phyloP scores from a whole-genome alignment of 2,113 vertebrate genomes.

The Pleuronectes platessa region DNA sequence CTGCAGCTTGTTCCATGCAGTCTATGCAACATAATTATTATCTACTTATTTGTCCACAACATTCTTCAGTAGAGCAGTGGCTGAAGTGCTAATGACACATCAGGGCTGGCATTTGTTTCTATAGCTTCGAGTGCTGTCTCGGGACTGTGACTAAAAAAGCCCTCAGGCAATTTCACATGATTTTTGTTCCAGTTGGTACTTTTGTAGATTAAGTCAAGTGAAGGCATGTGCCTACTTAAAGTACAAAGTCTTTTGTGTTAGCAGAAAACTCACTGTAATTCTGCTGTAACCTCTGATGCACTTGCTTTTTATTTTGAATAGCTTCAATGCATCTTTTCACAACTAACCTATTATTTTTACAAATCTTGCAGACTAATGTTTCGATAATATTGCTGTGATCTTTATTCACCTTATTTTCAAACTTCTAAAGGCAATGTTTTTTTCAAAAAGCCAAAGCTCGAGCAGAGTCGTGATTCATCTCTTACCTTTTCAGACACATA shows the following conservation, averaged over 20 bases:
- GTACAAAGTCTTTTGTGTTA: background rate
- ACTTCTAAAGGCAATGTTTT: background rate
- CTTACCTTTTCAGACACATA: slow-evolving; percentile 74
- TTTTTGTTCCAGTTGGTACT: background rate
- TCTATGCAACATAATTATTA: background rate
- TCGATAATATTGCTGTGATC: background rate
- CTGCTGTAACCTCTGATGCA: background rate
- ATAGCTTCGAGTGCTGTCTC: slow-evolving; percentile 31
- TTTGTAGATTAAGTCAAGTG: slow-evolving; percentile 12
- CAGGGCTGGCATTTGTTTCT: slow-evolving; percentile 5
- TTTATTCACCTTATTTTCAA: slow-evolving; percentile 8
- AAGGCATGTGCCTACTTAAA: background rate
- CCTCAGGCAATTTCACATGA: slow-evolving; percentile 27
- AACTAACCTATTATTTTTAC: too few relatives aligned
- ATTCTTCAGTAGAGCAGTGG: background rate
- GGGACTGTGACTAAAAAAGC: slow-evolving; percentile 18
- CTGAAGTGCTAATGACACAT: background rate
- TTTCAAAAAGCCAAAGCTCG: background rate
- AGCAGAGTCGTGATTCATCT: slow-evolving; percentile 62
- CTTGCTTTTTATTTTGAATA: background rate
- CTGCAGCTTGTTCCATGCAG: background rate
- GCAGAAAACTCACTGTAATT: background rate
- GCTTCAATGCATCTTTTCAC: background rate
- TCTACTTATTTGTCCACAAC: background rate
- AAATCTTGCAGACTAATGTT: background rate